Percentiles rank a stretch among this genome's conserved stretches.
These are phyloP conservation scores for Aethina tumida DNA, from an alignment of 1,140 invertebrate species.

Conservation along the genomic window DNA sequence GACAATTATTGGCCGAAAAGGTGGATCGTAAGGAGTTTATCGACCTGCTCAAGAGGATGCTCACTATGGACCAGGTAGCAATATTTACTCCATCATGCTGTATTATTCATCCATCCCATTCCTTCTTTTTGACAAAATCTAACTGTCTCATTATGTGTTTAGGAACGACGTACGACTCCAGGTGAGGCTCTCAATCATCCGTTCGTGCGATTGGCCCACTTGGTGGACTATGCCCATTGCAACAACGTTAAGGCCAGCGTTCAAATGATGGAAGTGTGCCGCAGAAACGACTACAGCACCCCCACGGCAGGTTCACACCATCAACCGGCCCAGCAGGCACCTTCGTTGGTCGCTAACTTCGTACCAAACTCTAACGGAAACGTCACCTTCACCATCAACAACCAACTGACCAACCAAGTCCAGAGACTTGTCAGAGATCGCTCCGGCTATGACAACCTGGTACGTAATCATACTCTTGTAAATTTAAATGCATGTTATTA, in stretches of 20 bases:
- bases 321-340: slow-evolving; percentile 52
- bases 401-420: slow-evolving; percentile 64
- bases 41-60: slow-evolving; percentile 92
- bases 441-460: slow-evolving; percentile 55
- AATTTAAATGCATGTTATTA: slow-evolving; percentile 1
- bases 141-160: slow-evolving; percentile 19
- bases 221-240: slow-evolving; percentile 93
- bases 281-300: slow-evolving; percentile 52
- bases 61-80: slow-evolving; percentile 91
- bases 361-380: slow-evolving; percentile 71
- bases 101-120: slow-evolving; percentile 1
- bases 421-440: slow-evolving; percentile 54
- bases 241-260: slow-evolving; percentile 92
- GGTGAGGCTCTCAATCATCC: slow-evolving; percentile 91
- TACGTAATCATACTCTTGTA: slow-evolving; percentile 14
- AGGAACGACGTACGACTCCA: slow-evolving; percentile 89
- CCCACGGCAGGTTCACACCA: slow-evolving; percentile 42
- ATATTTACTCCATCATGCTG: slow-evolving; percentile 36
- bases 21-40: slow-evolving; percentile 94
- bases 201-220: slow-evolving; percentile 86
- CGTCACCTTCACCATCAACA: slow-evolving; percentile 83
- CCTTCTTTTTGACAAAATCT: no score
- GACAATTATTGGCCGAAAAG: slow-evolving; percentile 91
- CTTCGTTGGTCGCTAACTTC: slow-evolving; percentile 55
- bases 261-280: slow-evolving; percentile 90